Percentiles rank a stretch among this genome's conserved stretches.
Conservation (phyloP, 2,113 vertebrate genomes). For the Vulpes lagopus region DNA sequence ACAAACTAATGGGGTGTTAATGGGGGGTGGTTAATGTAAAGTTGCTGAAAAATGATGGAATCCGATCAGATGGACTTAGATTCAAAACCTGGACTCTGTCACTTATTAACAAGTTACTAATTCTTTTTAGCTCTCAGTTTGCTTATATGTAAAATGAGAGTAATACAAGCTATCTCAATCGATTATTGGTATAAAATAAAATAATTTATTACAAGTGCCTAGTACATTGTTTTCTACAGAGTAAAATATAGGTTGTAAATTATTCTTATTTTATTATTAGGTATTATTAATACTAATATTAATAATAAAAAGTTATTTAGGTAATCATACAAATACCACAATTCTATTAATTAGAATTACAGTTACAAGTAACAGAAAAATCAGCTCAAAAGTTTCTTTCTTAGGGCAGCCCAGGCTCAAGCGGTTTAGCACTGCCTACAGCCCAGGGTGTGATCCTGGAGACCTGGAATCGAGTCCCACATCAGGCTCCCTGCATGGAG, state of each 20-base stretch:
- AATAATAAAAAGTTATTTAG: conserved; percentile 12
- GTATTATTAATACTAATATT: neutral
- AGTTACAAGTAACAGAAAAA: neutral
- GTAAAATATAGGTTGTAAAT: neutral
- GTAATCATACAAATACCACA: neutral
- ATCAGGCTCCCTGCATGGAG: too few species aligned
- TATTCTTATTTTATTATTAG: neutral
- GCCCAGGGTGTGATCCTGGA: too few species aligned
- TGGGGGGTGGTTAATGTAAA: neutral
- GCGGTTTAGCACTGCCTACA: too few species aligned
- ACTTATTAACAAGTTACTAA: neutral
- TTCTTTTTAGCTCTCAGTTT: neutral
- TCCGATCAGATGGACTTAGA: neutral
- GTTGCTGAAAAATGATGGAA: neutral
- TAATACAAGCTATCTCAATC: neutral
- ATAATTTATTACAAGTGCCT: neutral
- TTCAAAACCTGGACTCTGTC: neutral
- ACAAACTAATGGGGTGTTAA: neutral
- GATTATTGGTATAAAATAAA: neutral
- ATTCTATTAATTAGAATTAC: neutral
- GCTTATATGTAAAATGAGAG: neutral
- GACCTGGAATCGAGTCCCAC: too few species aligned
- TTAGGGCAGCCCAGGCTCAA: neutral
- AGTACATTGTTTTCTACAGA: neutral
- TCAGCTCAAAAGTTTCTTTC: neutral